Percentiles rank a stretch among this genome's conserved stretches.
Evolutionary conservation across 2,113 vertebrate species (phyloP).

Genomic region (Eonycteris spelaea): DNA sequence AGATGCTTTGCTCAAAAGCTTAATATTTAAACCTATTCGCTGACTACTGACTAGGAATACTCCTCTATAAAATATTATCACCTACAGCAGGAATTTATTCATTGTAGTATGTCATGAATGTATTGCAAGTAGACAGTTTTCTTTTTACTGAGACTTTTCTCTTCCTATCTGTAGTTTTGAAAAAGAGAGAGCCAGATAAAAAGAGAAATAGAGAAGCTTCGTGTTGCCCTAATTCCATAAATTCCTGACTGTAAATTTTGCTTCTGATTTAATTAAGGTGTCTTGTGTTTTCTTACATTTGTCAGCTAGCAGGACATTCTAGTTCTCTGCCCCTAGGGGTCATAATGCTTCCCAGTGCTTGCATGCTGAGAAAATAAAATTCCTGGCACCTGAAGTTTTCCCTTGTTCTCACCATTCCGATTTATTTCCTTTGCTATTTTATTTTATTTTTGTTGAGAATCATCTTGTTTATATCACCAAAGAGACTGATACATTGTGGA

Average conservation of each 20-base stretch:
- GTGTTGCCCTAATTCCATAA: neutral
- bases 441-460: slow-evolving; percentile 48
- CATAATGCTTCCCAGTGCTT: slow-evolving; percentile 49
- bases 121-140: slow-evolving; percentile 16
- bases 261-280: slow-evolving; percentile 72
- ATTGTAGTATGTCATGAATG: neutral
- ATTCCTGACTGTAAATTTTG: neutral
- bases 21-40: neutral
- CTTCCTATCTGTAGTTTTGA: neutral
- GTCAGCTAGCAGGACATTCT: slow-evolving; percentile 53
- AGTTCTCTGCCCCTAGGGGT: slow-evolving; percentile 45
- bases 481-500: neutral
- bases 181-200: neutral
- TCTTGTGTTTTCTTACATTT: slow-evolving; percentile 45
- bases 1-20: neutral
- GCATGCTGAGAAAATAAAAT: slow-evolving; percentile 58
- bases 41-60: neutral
- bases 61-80: neutral
- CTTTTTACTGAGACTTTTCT: slow-evolving; percentile 29
- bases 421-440: slow-evolving; percentile 5
- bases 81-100: neutral
- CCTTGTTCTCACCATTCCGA: neutral
- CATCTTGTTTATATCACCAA: neutral
- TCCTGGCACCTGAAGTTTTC: slow-evolving; percentile 20
- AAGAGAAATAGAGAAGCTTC: neutral